Percentiles rank a stretch among this genome's conserved stretches.
Conservation (phyloP, 2,113 vertebrate genomes). For the Heteronetta atricapilla region DNA sequence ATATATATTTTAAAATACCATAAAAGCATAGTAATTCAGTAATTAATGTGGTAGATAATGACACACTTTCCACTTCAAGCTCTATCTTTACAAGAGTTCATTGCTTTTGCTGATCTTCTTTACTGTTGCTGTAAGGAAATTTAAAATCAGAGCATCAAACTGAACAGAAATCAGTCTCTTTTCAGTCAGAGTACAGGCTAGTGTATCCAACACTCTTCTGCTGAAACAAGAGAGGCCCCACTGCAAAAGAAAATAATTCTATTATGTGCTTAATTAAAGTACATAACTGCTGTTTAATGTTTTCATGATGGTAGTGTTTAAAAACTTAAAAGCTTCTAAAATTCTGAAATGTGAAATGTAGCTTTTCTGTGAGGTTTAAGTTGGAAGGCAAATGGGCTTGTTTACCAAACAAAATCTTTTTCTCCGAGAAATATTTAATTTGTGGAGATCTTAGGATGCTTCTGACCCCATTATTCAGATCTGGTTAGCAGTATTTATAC, state of each 20-base stretch:
- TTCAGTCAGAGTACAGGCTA: neutral
- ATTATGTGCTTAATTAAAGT: constrained; percentile 30
- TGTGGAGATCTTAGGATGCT: neutral
- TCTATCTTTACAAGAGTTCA: neutral
- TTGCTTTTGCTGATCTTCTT: constrained; percentile 10
- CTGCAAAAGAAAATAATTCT: neutral
- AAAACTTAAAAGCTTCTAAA: neutral
- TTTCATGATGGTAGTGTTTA: constrained; percentile 10
- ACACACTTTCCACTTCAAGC: constrained; percentile 24
- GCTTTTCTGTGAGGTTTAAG: neutral
- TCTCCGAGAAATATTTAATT: neutral
- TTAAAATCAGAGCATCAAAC: neutral
- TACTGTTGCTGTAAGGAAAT: neutral
- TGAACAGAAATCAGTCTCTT: neutral
- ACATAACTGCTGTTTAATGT: neutral
- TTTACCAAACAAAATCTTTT: neutral
- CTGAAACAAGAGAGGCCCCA: neutral
- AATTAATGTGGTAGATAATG: constrained; percentile 56
- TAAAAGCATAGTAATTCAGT: constrained; percentile 40
- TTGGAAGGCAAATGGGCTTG: neutral
- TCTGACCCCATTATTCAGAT: neutral
- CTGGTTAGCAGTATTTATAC: neutral
- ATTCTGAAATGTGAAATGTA: neutral
- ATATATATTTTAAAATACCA: constrained; percentile 25
- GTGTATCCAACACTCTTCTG: neutral